Conservation (phyloP, 2,113 vertebrate genomes). For the Hippocampus comes region DNA sequence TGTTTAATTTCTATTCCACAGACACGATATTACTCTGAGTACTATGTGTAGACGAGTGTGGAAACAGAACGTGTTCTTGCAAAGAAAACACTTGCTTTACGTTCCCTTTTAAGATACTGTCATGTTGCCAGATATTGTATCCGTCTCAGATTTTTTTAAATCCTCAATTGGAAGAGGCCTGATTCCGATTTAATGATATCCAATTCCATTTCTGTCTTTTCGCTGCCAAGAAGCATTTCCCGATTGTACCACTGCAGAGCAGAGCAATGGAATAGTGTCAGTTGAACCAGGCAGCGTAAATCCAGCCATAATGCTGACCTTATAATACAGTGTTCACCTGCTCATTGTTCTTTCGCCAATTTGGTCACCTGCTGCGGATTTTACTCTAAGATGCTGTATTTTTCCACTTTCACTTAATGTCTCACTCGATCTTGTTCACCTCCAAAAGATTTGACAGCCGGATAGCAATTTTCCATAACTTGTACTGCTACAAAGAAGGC, state of each 20-base stretch:
- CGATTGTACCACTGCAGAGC: not conserved
- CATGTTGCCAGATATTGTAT: not conserved
- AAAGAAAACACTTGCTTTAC: no score
- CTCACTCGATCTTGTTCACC: constrained; percentile 29
- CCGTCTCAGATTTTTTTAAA: not conserved
- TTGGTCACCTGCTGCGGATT: constrained; percentile 55
- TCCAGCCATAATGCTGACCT: not conserved
- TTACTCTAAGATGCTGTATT: constrained; percentile 21
- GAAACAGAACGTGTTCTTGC: no score
- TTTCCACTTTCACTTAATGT: constrained; percentile 7
- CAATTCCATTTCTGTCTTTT: no score
- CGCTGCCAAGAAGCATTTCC: no score
- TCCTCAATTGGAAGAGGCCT: not conserved
- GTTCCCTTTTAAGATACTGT: not conserved
- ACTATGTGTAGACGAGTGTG: no score
- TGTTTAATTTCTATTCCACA: no score
- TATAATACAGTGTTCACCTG: not conserved
- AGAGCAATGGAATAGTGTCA: not conserved
- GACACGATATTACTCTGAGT: no score
- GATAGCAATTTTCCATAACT: constrained; percentile 25
- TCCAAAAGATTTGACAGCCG: constrained; percentile 34
- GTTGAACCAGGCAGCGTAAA: not conserved
- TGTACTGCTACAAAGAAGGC: constrained; percentile 3
- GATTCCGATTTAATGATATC: not conserved
- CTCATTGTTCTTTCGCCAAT: not conserved